These are phyloP conservation scores for Melieria picta DNA, from an alignment of 2,888 invertebrate genomes.

Conservation along the genomic window DNA sequence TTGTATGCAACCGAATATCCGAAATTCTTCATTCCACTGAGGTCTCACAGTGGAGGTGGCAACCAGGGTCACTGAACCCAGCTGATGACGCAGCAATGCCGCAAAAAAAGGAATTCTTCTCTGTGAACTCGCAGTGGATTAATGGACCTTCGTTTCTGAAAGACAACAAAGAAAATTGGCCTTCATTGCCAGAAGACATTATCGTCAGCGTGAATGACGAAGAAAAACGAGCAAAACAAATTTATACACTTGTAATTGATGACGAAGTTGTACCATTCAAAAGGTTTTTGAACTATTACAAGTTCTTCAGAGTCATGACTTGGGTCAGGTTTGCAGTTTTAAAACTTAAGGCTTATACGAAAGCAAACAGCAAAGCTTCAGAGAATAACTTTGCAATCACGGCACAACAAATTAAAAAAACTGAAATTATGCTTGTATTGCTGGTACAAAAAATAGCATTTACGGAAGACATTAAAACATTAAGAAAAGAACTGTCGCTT, in stretches of 20 bases:
- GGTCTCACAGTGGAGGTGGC: too few relatives aligned
- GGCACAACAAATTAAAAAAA: constrained; percentile 5
- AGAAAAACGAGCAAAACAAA: constrained; percentile 13
- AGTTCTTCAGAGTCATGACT: constrained; percentile 9
- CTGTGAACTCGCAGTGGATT: too few relatives aligned
- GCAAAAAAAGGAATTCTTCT: too few relatives aligned
- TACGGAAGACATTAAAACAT: constrained; percentile 5
- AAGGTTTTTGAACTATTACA: constrained; percentile 7
- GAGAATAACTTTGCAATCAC: background rate
- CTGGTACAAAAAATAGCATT: constrained; percentile 15
- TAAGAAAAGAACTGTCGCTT: constrained; percentile 7
- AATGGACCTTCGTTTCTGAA: too few relatives aligned
- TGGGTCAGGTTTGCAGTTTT: constrained; percentile 10
- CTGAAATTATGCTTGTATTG: background rate
- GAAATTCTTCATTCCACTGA: too few relatives aligned
- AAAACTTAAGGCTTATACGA: too few relatives aligned
- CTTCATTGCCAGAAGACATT: background rate
- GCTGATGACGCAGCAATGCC: too few relatives aligned
- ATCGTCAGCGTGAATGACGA: background rate
- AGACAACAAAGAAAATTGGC: constrained; percentile 6
- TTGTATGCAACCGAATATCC: too few relatives aligned
- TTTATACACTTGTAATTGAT: background rate
- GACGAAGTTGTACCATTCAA: constrained; percentile 15
- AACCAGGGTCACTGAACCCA: too few relatives aligned
- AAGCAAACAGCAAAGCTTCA: background rate